Percentiles rank a stretch among this genome's conserved stretches.
phyloP scores from a whole-genome alignment of 2,797 vertebrate genomes.

The Chloroceryle amazona region DNA sequence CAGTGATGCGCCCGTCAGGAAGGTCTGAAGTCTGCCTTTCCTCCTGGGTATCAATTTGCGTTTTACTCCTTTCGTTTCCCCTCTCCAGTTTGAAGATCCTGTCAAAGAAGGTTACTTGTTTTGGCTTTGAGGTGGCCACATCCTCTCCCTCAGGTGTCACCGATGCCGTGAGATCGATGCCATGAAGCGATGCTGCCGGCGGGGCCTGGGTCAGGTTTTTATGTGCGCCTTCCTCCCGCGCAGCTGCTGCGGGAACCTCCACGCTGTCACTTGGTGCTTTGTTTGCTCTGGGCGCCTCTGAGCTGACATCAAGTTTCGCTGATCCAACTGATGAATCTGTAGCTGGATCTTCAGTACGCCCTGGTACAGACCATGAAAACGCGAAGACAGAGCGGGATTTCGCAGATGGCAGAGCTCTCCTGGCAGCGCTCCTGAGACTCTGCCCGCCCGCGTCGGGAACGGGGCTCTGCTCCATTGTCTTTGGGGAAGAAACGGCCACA shows the following conservation, averaged over 20 bases:
- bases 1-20: neutral
- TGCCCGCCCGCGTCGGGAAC: conserved; percentile 44
- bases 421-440: conserved; percentile 73
- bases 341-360: conserved; percentile 70
- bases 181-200: neutral
- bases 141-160: conserved; percentile 1
- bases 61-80: conserved; percentile 22
- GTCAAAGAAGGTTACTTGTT: conserved; percentile 77
- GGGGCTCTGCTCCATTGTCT: conserved; percentile 69
- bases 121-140: neutral
- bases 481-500: conserved; percentile 61
- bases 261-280: conserved; percentile 61
- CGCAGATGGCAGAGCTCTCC: conserved; percentile 69
- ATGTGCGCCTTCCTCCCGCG: neutral
- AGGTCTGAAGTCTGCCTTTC: neutral
- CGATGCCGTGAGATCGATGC: neutral
- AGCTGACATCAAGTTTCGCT: conserved; percentile 48
- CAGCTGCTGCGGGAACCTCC: conserved; percentile 37
- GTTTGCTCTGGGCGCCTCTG: neutral
- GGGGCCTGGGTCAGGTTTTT: conserved; percentile 19
- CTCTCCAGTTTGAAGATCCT: conserved; percentile 86
- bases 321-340: conserved; percentile 33
- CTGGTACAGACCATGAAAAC: conserved; percentile 80
- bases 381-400: conserved; percentile 74
- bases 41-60: conserved; percentile 19